Evolutionary conservation across 2,888 invertebrate species (phyloP).

Genomic region (Panzeria rudis): DNA sequence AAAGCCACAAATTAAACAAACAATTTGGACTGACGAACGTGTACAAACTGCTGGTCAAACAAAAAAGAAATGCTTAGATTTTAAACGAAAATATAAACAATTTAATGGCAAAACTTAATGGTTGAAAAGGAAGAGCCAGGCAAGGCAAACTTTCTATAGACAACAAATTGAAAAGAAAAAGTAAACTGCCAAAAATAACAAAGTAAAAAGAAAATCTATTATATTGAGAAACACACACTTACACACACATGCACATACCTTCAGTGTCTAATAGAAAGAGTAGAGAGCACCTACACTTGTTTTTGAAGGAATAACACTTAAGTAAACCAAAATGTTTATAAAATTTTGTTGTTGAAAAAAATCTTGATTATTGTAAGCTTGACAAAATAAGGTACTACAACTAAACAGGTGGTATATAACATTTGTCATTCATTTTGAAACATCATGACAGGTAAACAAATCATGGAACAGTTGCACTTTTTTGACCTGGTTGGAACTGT

Average conservation of each 20-base stretch:
- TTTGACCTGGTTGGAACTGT: too few relatives aligned
- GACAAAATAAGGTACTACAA: background rate
- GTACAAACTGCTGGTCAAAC: too few relatives aligned
- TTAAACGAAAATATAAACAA: too few relatives aligned
- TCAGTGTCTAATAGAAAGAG: background rate
- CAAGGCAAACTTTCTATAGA: background rate
- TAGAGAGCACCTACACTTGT: background rate
- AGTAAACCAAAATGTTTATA: slow-evolving; percentile 27
- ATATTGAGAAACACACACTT: background rate
- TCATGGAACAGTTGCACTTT: too few relatives aligned
- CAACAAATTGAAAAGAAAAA: slow-evolving; percentile 8
- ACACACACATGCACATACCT: background rate
- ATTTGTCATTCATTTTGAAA: background rate
- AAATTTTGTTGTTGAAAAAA: slow-evolving; percentile 1
- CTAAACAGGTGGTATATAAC: background rate
- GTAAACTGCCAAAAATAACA: background rate
- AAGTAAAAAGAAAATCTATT: background rate
- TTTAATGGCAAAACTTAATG: background rate
- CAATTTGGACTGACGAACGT: too few relatives aligned
- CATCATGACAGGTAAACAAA: background rate
- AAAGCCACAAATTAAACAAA: background rate
- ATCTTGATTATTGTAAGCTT: background rate
- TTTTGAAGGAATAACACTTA: slow-evolving; percentile 22
- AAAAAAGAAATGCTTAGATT: too few relatives aligned
- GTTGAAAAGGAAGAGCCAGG: background rate